Percentiles rank a stretch among this genome's conserved stretches.
These are phyloP conservation scores for Andrena praecox DNA, from an alignment of 2,888 invertebrate species.

Conservation along the genomic window DNA sequence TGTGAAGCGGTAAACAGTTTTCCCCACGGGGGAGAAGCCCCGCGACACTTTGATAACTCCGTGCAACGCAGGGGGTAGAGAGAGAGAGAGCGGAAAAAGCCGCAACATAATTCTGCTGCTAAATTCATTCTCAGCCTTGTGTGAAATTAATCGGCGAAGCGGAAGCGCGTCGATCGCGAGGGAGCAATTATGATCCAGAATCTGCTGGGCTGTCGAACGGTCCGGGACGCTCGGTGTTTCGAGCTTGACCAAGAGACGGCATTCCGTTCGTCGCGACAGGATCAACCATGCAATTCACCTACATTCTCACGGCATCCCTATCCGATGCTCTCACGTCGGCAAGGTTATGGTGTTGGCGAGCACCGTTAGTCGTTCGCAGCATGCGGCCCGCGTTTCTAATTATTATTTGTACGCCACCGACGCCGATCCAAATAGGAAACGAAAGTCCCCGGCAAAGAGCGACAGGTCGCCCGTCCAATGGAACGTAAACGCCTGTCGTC, in stretches of 20 bases:
- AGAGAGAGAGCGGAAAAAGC: not conserved
- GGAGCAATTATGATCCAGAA: not conserved
- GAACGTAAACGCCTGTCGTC: not conserved
- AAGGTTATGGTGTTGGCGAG: constrained; percentile 54
- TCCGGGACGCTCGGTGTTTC: constrained; percentile 22
- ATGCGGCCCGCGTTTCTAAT: constrained; percentile 36
- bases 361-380: constrained; percentile 66
- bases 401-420: constrained; percentile 26
- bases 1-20: not conserved
- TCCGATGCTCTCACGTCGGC: constrained; percentile 52
- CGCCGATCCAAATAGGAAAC: constrained; percentile 32
- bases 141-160: no score
- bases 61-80: not conserved
- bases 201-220: constrained; percentile 9
- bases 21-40: not conserved
- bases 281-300: constrained; percentile 76
- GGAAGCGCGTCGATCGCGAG: not conserved
- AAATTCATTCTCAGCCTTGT: no score
- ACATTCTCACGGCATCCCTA: constrained; percentile 78
- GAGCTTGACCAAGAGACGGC: constrained; percentile 51
- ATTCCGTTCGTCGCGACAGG: constrained; percentile 65
- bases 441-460: constrained; percentile 27
- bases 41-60: not conserved
- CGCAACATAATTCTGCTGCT: not conserved
- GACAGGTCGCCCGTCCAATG: not conserved